Evolutionary conservation across 1,140 invertebrate genomes (phyloP), one percentile per base, ranked within the genome.

Genomic region (Thrips palmi): DNA sequence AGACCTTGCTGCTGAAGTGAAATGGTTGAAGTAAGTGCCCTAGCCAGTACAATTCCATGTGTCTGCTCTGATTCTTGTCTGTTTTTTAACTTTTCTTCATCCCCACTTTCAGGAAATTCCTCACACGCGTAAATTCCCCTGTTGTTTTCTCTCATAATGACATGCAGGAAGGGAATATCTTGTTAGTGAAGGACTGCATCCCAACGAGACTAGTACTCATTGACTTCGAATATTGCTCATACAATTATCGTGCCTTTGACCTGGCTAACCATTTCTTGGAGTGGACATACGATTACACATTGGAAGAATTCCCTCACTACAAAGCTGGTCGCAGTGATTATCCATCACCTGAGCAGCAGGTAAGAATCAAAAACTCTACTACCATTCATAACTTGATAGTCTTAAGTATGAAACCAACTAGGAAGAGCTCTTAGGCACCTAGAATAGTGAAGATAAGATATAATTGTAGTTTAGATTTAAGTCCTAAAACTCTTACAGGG

Each of bases 101-200:
- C 40, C 30, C 27, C 21, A 21, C 32, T 47, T 46, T n/a, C 43
- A 68, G 66, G 45, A 50, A 55, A 35, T 58, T 58, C 30, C 46
- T 70, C 25, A 49, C 46, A 2, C 48, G 51, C 37, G 47, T 65
- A 4, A 48, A 60, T n/a, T 80, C 83, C 40, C 83, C 86, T 1
- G 85, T 96, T 1, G 76, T 91, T 0, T 98, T 98, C 57, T 93
- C 87, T 52, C 93, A 98, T 58, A 97, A 97, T 57, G 93, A 97
- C 54, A 65, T 96, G 55, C 92, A 97, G 59, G 88, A 94, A 68
- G 93, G 92, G 56, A 74, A 68, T 49, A 64, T 65, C 40, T 47
- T 67, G 22, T 29, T 49, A 15, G 45, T 18, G 39, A 48, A 36
- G 38, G 36, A 29, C 19, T 27, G 15, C 12, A 14, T 24, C 10